These are phyloP conservation scores for Incurvaria masculella DNA, from an alignment of 2,888 invertebrate species.

Conservation along the genomic window DNA sequence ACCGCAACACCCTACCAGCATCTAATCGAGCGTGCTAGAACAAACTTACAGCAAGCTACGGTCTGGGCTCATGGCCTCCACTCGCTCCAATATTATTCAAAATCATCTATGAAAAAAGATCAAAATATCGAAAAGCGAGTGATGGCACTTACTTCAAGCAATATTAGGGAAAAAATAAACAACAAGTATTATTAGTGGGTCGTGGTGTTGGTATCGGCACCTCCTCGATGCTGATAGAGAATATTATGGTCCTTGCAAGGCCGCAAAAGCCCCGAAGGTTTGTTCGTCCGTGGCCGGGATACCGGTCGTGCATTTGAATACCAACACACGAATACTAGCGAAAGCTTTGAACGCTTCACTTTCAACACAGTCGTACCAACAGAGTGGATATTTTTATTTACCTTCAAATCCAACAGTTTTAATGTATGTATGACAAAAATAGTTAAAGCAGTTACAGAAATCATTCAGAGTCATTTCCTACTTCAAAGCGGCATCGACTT, in stretches of 20 bases:
- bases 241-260: constrained; percentile 38
- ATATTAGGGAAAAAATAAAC: no score
- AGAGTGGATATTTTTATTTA: constrained; percentile 27
- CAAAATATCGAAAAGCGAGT: background rate
- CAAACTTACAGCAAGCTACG: constrained; percentile 26
- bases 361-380: background rate
- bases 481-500: constrained; percentile 39
- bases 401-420: constrained; percentile 48
- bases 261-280: constrained; percentile 30
- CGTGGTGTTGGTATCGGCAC: background rate
- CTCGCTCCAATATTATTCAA: background rate
- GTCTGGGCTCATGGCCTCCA: background rate
- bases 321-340: constrained; percentile 53
- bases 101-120: background rate
- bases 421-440: constrained; percentile 41
- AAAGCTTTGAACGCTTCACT: background rate
- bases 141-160: background rate
- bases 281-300: constrained; percentile 34
- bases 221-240: constrained; percentile 46
- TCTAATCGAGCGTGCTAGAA: constrained; percentile 49
- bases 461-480: constrained; percentile 17
- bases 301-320: constrained; percentile 65
- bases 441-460: constrained; percentile 47
- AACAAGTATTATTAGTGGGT: no score
- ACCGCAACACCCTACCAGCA: constrained; percentile 57